Evolutionary conservation across 2,797 vertebrate genomes (phyloP).

Genomic region (Orientallactaga sibirica): DNA sequence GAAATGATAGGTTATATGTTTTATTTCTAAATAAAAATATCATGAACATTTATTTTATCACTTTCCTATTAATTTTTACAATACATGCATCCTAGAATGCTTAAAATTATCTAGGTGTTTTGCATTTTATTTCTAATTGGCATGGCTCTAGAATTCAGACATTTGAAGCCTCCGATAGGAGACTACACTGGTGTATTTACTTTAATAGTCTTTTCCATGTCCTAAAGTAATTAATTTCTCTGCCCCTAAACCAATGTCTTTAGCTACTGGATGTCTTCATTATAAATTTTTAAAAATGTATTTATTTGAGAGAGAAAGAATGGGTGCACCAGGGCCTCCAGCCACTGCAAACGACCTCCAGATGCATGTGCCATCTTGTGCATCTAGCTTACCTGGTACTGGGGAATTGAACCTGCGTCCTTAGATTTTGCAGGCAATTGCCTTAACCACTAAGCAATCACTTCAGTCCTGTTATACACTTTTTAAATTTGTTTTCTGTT

Average conservation of each 20-base stretch:
- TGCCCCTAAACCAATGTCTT: not conserved
- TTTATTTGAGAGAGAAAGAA: no score
- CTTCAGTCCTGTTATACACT: no score
- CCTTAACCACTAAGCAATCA: no score
- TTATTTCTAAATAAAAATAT: conserved; percentile 37
- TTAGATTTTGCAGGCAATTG: no score
- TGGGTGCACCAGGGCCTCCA: no score
- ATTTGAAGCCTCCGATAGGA: not conserved
- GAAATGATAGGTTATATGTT: not conserved
- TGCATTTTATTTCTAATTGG: not conserved
- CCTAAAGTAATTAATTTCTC: not conserved
- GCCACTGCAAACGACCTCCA: no score
- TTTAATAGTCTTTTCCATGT: not conserved
- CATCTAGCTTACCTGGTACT: no score
- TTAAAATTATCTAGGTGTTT: not conserved
- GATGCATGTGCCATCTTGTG: no score
- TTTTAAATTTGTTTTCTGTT: not conserved
- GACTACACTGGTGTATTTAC: not conserved
- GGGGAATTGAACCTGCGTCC: no score
- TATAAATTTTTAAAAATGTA: not conserved
- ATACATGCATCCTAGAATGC: not conserved
- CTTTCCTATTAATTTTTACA: not conserved
- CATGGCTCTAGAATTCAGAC: not conserved
- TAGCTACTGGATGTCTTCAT: not conserved
- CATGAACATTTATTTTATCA: conserved; percentile 12